A percentile compares a stretch with the other conserved stretches of the same genome.
These are phyloP conservation scores for Aplysia californica DNA, from an alignment of 1,140 invertebrate genomes.

Conservation along the genomic window DNA sequence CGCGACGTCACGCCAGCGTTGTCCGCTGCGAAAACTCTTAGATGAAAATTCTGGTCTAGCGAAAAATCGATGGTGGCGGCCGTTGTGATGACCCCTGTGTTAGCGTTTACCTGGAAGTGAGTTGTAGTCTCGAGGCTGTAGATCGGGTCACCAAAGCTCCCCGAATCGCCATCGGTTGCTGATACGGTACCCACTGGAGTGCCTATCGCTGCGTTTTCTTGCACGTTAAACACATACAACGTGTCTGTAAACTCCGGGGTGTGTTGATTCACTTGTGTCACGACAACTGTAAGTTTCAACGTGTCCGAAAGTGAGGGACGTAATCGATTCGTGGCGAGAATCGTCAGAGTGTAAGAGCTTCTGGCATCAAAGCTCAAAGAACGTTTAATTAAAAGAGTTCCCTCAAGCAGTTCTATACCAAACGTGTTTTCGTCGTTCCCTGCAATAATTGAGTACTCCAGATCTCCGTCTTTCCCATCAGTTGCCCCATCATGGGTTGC, in stretches of 20 bases:
- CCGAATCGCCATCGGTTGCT: slow-evolving; percentile 86
- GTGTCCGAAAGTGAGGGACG: neutral
- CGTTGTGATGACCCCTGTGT: neutral
- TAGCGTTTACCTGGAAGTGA: slow-evolving; percentile 72
- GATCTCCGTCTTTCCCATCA: neutral
- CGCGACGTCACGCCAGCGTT: neutral
- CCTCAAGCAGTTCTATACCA: neutral
- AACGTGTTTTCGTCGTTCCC: neutral
- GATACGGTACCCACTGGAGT: slow-evolving; percentile 81
- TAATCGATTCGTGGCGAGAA: neutral
- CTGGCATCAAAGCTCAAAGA: neutral
- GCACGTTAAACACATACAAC: slow-evolving; percentile 66
- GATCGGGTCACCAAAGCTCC: neutral
- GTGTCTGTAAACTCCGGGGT: slow-evolving; percentile 45
- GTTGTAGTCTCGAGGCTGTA: slow-evolving; percentile 79
- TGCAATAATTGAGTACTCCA: neutral
- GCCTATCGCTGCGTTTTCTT: slow-evolving; percentile 79
- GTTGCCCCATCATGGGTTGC: neutral
- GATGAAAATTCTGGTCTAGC: neutral
- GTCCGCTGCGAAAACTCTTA: neutral
- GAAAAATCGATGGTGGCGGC: neutral
- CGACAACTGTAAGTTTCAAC: neutral
- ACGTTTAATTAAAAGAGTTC: neutral
- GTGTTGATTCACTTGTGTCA: slow-evolving; percentile 42
- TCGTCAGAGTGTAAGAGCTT: neutral